Evolutionary conservation across 1,140 invertebrate species (phyloP).

Genomic region (Leptinotarsa texana): DNA sequence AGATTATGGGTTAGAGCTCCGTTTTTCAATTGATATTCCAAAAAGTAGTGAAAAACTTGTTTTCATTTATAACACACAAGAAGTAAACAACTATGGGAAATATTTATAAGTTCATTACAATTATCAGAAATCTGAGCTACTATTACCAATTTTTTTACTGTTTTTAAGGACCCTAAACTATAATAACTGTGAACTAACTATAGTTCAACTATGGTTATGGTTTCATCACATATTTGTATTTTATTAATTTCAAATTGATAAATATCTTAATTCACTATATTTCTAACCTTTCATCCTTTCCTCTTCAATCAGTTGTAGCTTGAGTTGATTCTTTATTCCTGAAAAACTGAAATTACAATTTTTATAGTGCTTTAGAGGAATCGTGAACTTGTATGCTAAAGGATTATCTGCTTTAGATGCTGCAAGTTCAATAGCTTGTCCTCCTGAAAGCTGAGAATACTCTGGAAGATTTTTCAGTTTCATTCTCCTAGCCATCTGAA

Average conservation of each 20-base stretch:
- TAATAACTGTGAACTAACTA: conserved; percentile 23
- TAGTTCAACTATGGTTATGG: too few species aligned
- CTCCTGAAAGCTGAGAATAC: conserved; percentile 76
- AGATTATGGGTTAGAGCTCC: too few species aligned
- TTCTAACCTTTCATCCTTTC: conserved; percentile 64
- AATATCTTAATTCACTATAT: neutral
- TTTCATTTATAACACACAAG: too few species aligned
- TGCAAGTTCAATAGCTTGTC: conserved; percentile 81
- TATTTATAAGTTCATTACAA: too few species aligned
- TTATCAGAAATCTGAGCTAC: too few species aligned
- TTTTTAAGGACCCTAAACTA: too few species aligned
- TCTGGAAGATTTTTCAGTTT: conserved; percentile 81
- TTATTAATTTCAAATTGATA: too few species aligned
- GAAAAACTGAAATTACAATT: conserved; percentile 88
- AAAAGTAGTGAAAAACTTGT: too few species aligned
- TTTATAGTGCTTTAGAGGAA: conserved; percentile 62
- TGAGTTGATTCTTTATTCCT: conserved; percentile 68
- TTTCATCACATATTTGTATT: too few species aligned
- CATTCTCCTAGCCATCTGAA: conserved; percentile 77
- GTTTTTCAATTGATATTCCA: too few species aligned
- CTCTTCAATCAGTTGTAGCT: conserved; percentile 60
- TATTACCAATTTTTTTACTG: too few species aligned
- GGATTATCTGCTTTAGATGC: conserved; percentile 71
- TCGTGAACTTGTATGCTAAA: conserved; percentile 68
- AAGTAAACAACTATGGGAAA: too few species aligned